Evolutionary conservation across 2,113 vertebrate species (phyloP).

Genomic region (Grammomys dolichurus): DNA sequence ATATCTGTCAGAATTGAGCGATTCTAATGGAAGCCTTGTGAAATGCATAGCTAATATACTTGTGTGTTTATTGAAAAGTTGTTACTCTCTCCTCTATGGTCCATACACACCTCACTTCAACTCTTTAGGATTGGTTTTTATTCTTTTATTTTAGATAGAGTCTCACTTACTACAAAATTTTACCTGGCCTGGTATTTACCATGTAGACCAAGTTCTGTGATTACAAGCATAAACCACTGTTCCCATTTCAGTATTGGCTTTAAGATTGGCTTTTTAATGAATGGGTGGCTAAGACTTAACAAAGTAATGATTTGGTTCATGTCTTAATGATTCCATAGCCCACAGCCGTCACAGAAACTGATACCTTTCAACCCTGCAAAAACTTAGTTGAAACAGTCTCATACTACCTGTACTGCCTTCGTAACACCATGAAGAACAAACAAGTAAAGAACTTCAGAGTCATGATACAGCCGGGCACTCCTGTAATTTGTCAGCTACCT

Average conservation of each 20-base stretch:
- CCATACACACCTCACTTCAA: background rate
- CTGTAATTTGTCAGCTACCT: background rate
- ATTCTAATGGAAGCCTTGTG: background rate
- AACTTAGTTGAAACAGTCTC: background rate
- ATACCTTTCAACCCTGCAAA: background rate
- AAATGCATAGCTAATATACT: background rate
- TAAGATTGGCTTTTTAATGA: background rate
- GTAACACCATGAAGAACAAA: background rate
- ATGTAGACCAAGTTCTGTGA: background rate
- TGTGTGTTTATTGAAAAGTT: background rate
- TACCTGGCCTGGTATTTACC: background rate
- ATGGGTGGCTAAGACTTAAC: background rate
- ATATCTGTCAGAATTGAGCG: background rate
- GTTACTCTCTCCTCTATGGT: accelerated
- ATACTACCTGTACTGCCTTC: background rate
- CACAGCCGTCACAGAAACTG: background rate
- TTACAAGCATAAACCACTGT: background rate
- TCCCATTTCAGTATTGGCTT: background rate
- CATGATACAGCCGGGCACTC: background rate
- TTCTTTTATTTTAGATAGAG: background rate
- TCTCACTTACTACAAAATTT: background rate
- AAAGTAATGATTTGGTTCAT: background rate
- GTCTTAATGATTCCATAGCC: background rate
- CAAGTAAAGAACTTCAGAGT: background rate
- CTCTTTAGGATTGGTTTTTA: background rate